phyloP scores from a whole-genome alignment of 2,888 invertebrate genomes.

The Buathra laborator region DNA sequence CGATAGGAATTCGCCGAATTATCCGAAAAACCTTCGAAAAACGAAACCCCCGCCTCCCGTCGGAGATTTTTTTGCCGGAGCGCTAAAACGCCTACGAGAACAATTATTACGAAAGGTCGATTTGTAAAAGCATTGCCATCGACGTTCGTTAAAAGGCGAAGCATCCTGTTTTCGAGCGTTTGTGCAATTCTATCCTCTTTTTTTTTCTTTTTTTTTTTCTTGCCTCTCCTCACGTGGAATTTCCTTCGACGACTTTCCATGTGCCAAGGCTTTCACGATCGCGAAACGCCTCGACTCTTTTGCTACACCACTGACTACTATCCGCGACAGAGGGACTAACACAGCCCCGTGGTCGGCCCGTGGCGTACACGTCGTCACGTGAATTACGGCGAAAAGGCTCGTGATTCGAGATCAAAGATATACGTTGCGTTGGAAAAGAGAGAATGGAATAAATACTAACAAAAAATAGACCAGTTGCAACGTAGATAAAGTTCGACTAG shows the following conservation, averaged over 20 bases:
- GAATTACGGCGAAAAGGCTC: conserved; percentile 54
- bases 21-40: neutral
- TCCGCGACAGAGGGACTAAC: too few relatives aligned
- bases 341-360: neutral
- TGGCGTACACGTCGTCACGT: conserved; percentile 39
- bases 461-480: neutral
- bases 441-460: neutral
- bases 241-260: conserved; percentile 78
- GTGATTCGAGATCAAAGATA: conserved; percentile 45
- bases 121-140: conserved; percentile 65
- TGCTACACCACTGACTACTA: conserved; percentile 12
- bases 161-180: conserved; percentile 76
- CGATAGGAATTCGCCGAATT: too few relatives aligned
- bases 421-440: conserved; percentile 16
- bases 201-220: conserved; percentile 68
- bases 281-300: conserved; percentile 50
- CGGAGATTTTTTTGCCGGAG: neutral
- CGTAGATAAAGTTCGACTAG: too few relatives aligned
- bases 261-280: conserved; percentile 74
- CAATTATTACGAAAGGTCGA: conserved; percentile 71
- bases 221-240: conserved; percentile 65
- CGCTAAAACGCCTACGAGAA: conserved; percentile 14
- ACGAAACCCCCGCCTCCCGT: neutral
- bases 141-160: conserved; percentile 72
- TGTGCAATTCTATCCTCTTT: conserved; percentile 74